Percentiles rank a stretch among this genome's conserved stretches.
These are phyloP conservation scores for Aleadryas rufinucha DNA, from an alignment of 2,113 vertebrate species.

Conservation along the genomic window DNA sequence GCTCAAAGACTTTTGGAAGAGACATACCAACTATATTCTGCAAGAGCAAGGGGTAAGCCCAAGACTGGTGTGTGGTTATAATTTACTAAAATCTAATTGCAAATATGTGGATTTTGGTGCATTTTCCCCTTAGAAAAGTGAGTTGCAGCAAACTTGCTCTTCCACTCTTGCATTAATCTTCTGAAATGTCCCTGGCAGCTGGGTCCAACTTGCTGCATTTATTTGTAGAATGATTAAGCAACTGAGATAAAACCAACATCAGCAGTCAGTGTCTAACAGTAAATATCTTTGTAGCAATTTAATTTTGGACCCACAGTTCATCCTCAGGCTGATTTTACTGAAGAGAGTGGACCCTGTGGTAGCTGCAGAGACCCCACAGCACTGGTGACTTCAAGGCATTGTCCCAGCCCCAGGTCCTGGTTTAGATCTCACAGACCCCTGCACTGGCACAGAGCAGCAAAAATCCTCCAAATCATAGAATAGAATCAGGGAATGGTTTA, in stretches of 20 bases:
- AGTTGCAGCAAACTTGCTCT: background rate
- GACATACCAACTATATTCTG: background rate
- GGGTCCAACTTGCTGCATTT: background rate
- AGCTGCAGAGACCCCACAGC: too few species aligned
- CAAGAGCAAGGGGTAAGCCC: background rate
- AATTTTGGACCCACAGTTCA: background rate
- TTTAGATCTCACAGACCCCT: background rate
- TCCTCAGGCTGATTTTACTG: background rate
- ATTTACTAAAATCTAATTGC: background rate
- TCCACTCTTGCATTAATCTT: background rate
- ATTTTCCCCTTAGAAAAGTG: background rate
- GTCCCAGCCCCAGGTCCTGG: background rate
- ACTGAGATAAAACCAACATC: background rate
- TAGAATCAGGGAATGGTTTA: background rate
- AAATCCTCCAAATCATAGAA: background rate
- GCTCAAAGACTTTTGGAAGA: background rate
- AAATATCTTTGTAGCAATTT: background rate
- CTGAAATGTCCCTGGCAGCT: background rate
- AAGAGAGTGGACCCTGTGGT: too few species aligned
- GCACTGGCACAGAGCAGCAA: accelerated
- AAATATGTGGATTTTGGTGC: background rate
- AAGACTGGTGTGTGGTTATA: background rate
- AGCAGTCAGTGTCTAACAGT: background rate
- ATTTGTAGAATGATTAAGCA: background rate
- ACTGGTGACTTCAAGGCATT: accelerated